These are phyloP conservation scores for Drosophila dunni DNA, from an alignment of 1,140 invertebrate species.

Conservation along the genomic window DNA sequence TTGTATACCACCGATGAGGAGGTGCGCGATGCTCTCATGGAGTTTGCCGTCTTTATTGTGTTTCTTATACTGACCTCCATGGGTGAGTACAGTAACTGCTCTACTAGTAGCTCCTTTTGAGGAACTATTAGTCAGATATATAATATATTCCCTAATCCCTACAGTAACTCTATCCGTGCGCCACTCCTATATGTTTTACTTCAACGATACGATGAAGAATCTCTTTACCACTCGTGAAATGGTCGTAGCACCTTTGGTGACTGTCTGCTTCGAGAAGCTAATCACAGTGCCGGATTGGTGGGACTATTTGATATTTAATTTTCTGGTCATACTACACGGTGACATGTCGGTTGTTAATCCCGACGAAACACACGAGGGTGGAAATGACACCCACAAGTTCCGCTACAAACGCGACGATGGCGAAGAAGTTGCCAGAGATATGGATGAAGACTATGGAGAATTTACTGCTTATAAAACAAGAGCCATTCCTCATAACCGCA, in stretches of 20 bases:
- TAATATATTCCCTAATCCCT: too few relatives aligned
- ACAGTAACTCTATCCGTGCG: slow-evolving; percentile 68
- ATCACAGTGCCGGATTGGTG: slow-evolving; percentile 73
- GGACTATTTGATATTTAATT: slow-evolving; percentile 62
- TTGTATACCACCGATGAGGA: slow-evolving; percentile 66
- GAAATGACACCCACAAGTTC: neutral
- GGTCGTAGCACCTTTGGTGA: slow-evolving; percentile 49
- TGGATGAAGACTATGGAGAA: neutral
- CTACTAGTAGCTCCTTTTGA: too few relatives aligned
- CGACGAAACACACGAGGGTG: neutral
- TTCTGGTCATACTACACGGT: slow-evolving; percentile 65
- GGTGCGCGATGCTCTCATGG: slow-evolving; percentile 65
- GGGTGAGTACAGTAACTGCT: slow-evolving; percentile 67
- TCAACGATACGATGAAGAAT: slow-evolving; percentile 69
- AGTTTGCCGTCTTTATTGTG: slow-evolving; percentile 70
- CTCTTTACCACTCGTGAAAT: slow-evolving; percentile 61
- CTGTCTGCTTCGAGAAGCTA: slow-evolving; percentile 59
- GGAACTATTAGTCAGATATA: too few relatives aligned
- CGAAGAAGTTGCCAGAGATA: neutral
- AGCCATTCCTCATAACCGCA: neutral
- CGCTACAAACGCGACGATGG: neutral
- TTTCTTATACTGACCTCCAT: slow-evolving; percentile 69
- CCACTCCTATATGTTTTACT: slow-evolving; percentile 76
- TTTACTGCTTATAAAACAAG: neutral
- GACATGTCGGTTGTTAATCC: slow-evolving; percentile 11